Evolutionary conservation across 2,797 vertebrate species (phyloP).

Genomic region (Amblyraja radiata): DNA sequence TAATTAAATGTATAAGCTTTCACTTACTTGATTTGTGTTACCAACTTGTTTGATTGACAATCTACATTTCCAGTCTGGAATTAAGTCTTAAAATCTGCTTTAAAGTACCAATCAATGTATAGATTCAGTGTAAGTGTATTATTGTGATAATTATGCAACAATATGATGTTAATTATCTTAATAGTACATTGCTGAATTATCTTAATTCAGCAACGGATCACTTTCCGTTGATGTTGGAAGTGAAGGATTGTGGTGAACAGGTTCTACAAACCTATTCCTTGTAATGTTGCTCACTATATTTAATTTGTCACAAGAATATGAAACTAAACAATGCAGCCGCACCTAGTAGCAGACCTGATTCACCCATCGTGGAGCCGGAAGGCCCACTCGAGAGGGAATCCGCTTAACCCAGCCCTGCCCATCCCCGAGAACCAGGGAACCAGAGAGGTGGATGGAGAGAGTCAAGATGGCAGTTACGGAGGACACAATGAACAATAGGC

Average conservation of each 20-base stretch:
- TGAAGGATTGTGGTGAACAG: too few relatives aligned
- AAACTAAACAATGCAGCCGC: too few relatives aligned
- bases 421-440: too few relatives aligned
- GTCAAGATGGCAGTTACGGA: too few relatives aligned
- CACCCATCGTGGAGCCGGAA: too few relatives aligned
- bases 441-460: too few relatives aligned
- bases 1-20: neutral
- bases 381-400: too few relatives aligned
- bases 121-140: neutral
- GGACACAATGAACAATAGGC: too few relatives aligned
- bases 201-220: neutral
- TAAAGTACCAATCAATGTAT: neutral
- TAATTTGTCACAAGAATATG: neutral
- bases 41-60: neutral
- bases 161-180: neutral
- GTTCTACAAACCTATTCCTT: neutral
- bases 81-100: neutral
- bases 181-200: neutral
- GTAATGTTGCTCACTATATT: neutral
- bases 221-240: too few relatives aligned
- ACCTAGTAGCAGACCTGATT: too few relatives aligned
- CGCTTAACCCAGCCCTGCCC: too few relatives aligned
- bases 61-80: neutral
- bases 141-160: neutral
- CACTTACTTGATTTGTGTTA: neutral